These are phyloP conservation scores for Drosophila melanosoma DNA, from an alignment of 2,888 invertebrate genomes.

Conservation along the genomic window DNA sequence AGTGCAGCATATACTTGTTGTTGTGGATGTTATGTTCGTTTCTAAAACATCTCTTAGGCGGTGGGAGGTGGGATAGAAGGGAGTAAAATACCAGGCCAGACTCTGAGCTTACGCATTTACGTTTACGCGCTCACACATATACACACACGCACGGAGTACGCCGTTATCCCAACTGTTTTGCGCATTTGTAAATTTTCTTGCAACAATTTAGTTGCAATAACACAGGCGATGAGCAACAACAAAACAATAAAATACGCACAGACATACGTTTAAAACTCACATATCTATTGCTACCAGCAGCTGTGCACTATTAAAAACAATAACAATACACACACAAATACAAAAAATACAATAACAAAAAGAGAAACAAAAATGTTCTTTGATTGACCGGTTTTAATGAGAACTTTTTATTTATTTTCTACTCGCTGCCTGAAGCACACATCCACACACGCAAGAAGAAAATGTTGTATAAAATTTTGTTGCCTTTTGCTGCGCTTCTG, in stretches of 20 bases:
- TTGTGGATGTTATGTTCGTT: slow-evolving; percentile 9
- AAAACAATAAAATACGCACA: slow-evolving; percentile 20
- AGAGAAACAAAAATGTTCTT: slow-evolving; percentile 37
- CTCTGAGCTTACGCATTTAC: slow-evolving; percentile 73
- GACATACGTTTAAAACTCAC: slow-evolving; percentile 41
- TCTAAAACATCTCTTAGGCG: slow-evolving; percentile 14
- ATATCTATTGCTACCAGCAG: slow-evolving; percentile 53
- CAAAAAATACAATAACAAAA: slow-evolving; percentile 43
- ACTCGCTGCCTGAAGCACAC: slow-evolving; percentile 34
- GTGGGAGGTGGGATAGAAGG: slow-evolving; percentile 18
- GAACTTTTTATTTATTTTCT: slow-evolving; percentile 38
- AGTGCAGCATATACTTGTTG: slow-evolving; percentile 34
- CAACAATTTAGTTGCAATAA: slow-evolving; percentile 38
- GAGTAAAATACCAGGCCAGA: slow-evolving; percentile 52
- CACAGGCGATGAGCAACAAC: slow-evolving; percentile 33
- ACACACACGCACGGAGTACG: slow-evolving; percentile 10
- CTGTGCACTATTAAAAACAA: slow-evolving; percentile 62
- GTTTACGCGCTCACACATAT: slow-evolving; percentile 49
- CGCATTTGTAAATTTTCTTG: slow-evolving; percentile 54
- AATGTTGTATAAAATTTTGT: slow-evolving; percentile 52
- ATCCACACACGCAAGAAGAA: slow-evolving; percentile 46
- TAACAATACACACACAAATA: slow-evolving; percentile 23
- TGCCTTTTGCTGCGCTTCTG: slow-evolving; percentile 45
- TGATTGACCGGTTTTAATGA: slow-evolving; percentile 30
- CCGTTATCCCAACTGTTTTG: slow-evolving; percentile 50